These are phyloP conservation scores for Hydractinia symbiolongicarpus DNA, from an alignment of 30 jellyfish, hydroid and myxozoan species.

Conservation along the genomic window DNA sequence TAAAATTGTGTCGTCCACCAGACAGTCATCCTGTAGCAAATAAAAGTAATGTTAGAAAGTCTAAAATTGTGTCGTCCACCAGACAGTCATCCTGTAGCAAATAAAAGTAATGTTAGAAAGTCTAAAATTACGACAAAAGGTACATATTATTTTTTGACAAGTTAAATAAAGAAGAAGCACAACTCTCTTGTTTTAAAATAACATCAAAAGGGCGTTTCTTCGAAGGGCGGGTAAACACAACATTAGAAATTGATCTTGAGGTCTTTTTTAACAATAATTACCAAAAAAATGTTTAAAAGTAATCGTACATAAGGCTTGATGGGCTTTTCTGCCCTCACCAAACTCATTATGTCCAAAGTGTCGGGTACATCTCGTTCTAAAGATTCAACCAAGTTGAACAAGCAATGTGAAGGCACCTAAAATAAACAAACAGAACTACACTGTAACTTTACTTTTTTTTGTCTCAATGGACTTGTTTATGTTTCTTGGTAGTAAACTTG, in stretches of 20 bases:
- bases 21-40: slow-evolving; percentile 21
- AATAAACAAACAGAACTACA: background rate
- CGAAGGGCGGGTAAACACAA: too few species aligned
- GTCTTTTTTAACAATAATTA: background rate
- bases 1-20: slow-evolving; percentile 14
- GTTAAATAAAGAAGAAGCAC: too few species aligned
- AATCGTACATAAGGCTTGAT: slow-evolving; percentile 63
- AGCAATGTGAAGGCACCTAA: slow-evolving; percentile 71
- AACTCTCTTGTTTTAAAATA: too few species aligned
- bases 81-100: slow-evolving; percentile 22
- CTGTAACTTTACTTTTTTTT: too few species aligned
- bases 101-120: background rate
- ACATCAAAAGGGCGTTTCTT: too few species aligned
- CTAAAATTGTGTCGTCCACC: slow-evolving; percentile 10
- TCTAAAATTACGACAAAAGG: background rate
- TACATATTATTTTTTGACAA: too few species aligned
- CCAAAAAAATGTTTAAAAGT: background rate
- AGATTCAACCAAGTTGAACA: slow-evolving; percentile 60
- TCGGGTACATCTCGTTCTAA: slow-evolving; percentile 58
- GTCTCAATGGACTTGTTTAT: background rate
- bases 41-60: background rate
- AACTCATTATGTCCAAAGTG: slow-evolving; percentile 56
- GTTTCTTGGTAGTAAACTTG: too few species aligned
- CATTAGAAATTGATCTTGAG: too few species aligned
- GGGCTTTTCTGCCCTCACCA: slow-evolving; percentile 73